Conservation (phyloP, 2,888 invertebrate species). For the Oligia fasciuncula region DNA sequence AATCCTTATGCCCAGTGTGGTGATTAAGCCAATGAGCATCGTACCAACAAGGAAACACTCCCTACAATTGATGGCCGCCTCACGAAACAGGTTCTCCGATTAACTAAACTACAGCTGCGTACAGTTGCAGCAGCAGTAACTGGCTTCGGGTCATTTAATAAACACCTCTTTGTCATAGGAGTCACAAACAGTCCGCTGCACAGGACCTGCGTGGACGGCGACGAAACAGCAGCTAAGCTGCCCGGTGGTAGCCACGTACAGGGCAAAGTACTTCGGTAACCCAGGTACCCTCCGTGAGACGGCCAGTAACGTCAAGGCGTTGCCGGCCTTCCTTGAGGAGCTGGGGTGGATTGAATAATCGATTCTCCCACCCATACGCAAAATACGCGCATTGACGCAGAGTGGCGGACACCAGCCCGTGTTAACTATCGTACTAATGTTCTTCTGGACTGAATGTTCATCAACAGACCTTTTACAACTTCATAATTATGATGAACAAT, state of each 20-base stretch:
- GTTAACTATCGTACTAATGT: constrained; percentile 1
- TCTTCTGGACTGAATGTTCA: constrained; percentile 2
- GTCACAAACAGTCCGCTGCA: neutral
- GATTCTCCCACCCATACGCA: neutral
- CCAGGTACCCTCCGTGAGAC: neutral
- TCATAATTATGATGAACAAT: constrained; percentile 46
- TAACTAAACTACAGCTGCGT: neutral
- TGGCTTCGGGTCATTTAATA: neutral
- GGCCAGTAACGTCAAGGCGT: neutral
- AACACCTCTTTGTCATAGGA: neutral
- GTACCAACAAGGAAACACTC: neutral
- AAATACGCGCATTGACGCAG: neutral
- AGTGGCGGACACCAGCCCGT: neutral
- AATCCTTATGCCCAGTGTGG: neutral
- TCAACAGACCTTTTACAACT: constrained; percentile 23
- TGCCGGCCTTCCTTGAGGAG: neutral
- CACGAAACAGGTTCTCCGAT: neutral
- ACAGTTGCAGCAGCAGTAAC: neutral
- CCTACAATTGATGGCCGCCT: neutral
- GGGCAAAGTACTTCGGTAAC: neutral
- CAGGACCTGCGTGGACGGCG: neutral
- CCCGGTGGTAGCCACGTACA: neutral
- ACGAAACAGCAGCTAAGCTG: neutral
- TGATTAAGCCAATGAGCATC: constrained; percentile 7
- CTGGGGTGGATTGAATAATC: neutral